phyloP scores from a whole-genome alignment of 2,797 vertebrate species.

The Pangasius sanitwongsei region DNA sequence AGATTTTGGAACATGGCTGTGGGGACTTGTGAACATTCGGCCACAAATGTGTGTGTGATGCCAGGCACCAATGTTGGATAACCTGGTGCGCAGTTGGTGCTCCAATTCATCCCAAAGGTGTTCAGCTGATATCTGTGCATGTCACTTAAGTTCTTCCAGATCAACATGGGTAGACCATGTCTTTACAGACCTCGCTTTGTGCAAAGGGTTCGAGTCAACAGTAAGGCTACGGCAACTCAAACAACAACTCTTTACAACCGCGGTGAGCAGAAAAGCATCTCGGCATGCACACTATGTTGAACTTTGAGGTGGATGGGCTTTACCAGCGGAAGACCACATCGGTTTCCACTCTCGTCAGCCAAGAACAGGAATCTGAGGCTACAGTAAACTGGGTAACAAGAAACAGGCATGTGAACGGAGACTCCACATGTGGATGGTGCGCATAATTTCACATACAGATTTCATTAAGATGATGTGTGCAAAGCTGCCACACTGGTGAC shows the following conservation, averaged over 20 bases:
- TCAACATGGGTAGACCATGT: background rate
- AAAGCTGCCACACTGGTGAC: background rate
- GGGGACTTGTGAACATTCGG: background rate
- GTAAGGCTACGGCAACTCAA: background rate
- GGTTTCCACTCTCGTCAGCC: background rate
- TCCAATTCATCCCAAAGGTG: background rate
- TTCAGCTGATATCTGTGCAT: too few relatives aligned
- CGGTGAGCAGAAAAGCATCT: background rate
- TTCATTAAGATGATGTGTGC: background rate
- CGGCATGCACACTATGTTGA: background rate
- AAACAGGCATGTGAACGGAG: background rate
- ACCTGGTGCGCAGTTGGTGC: background rate
- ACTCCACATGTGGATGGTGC: background rate
- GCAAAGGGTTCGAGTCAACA: background rate
- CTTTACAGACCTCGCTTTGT: background rate
- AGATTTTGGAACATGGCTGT: background rate
- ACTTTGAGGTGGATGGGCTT: background rate
- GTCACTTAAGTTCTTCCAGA: too few relatives aligned
- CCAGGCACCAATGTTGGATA: background rate
- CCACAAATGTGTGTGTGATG: background rate
- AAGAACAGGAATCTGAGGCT: background rate
- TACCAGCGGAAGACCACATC: background rate
- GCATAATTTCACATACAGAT: background rate
- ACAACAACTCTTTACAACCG: background rate
- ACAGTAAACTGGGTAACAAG: background rate